phyloP scores from a whole-genome alignment of 2,797 vertebrate genomes.

The Lacerta bilineata region DNA sequence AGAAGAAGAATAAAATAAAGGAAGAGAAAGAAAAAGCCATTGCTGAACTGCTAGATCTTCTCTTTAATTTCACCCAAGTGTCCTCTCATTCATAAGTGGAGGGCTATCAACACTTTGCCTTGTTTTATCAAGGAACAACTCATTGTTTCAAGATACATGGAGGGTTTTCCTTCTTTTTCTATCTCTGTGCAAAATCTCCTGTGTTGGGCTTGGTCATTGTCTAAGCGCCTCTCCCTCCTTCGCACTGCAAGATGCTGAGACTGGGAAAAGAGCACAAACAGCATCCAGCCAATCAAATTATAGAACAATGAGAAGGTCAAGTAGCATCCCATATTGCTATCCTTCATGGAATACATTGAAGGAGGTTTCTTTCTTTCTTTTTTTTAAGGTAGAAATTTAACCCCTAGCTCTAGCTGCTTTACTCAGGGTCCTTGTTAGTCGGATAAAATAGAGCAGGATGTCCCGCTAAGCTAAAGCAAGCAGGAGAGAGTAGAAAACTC shows the following conservation, averaged over 20 bases:
- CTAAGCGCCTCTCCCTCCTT: constrained; percentile 56
- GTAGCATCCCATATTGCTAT: constrained; percentile 47
- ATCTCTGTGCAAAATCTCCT: constrained; percentile 22
- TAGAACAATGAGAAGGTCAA: constrained; percentile 65
- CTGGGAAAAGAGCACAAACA: constrained; percentile 21
- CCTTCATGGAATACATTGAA: constrained; percentile 57
- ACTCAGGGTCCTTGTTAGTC: constrained; percentile 53
- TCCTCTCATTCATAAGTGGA: constrained; percentile 8
- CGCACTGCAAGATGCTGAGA: constrained; percentile 58
- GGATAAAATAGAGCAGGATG: constrained; percentile 60
- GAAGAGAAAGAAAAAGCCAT: not conserved
- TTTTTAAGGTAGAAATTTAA: constrained; percentile 72
- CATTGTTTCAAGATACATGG: constrained; percentile 38
- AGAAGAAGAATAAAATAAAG: not conserved
- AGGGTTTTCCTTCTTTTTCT: not conserved
- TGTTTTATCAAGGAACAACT: constrained; percentile 2
- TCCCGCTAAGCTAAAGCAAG: constrained; percentile 68
- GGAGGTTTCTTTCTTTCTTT: constrained; percentile 27
- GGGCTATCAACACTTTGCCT: not conserved
- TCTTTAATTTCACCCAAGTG: constrained; percentile 19
- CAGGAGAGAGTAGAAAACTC: constrained; percentile 62
- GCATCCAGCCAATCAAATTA: constrained; percentile 68
- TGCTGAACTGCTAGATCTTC: not conserved
- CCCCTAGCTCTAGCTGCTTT: constrained; percentile 48
- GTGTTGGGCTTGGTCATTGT: constrained; percentile 56